phyloP scores from a whole-genome alignment of 2,888 invertebrate genomes.

The Amiota communis region DNA sequence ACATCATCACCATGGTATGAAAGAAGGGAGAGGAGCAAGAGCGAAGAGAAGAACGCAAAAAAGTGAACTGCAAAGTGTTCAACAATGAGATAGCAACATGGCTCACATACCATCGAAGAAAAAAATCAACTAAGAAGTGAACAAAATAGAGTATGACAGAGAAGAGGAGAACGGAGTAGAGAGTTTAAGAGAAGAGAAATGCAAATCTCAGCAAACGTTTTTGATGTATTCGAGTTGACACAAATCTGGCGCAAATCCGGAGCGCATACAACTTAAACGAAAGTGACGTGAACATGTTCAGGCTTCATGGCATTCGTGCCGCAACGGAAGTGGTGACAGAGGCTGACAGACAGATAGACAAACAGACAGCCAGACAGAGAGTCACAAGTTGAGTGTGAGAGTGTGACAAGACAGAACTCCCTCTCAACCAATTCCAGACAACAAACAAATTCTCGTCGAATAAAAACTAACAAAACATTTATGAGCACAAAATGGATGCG shows the following conservation, averaged over 20 bases:
- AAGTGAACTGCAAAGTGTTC: conserved; percentile 54
- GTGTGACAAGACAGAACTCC: conserved; percentile 9
- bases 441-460: background rate
- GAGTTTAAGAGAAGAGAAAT: conserved; percentile 40
- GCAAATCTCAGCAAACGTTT: conserved; percentile 59
- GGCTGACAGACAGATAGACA: background rate
- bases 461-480: conserved; percentile 49
- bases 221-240: conserved; percentile 67
- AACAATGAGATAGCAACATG: conserved; percentile 25
- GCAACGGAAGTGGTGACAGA: background rate
- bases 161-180: background rate
- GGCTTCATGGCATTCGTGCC: background rate
- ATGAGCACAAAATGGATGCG: conserved; percentile 53
- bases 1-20: conserved; percentile 30
- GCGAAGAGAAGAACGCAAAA: conserved; percentile 20
- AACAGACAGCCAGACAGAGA: background rate
- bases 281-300: conserved; percentile 44
- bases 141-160: conserved; percentile 32
- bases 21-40: background rate
- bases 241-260: conserved; percentile 64
- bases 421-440: conserved; percentile 16
- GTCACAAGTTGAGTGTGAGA: conserved; percentile 6
- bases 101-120: conserved; percentile 30
- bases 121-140: conserved; percentile 32
- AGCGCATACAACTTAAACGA: conserved; percentile 55